Percentiles rank a stretch among this genome's conserved stretches.
These are phyloP conservation scores for Ceratoteleas bidentatus DNA, from an alignment of 1,140 invertebrate species.

Conservation along the genomic window DNA sequence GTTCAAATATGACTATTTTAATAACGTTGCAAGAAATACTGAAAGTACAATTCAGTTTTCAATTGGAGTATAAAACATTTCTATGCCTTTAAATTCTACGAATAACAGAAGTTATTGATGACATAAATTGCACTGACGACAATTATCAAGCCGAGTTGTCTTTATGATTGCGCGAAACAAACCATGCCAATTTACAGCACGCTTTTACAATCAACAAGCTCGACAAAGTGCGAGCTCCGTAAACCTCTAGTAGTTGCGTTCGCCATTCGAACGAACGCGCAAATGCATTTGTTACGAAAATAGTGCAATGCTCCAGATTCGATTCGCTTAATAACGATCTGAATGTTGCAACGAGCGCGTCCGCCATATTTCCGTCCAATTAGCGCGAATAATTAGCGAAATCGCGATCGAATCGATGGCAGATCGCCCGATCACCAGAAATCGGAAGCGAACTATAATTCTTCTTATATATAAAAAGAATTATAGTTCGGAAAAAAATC, in stretches of 20 bases:
- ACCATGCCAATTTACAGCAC: not conserved
- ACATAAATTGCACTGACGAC: too few relatives aligned
- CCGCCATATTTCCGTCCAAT: conserved; percentile 27
- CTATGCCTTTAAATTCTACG: too few relatives aligned
- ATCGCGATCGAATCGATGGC: conserved; percentile 1
- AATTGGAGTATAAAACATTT: too few relatives aligned
- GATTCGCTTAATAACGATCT: conserved; percentile 21
- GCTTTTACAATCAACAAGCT: not conserved
- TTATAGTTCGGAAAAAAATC: too few relatives aligned
- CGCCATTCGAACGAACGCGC: conserved; percentile 1
- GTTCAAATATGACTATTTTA: too few relatives aligned
- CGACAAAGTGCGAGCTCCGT: conserved; percentile 12
- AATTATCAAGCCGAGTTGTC: too few relatives aligned
- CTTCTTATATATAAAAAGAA: too few relatives aligned
- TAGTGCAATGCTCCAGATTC: conserved; percentile 15
- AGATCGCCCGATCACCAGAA: conserved; percentile 18
- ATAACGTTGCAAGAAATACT: too few relatives aligned
- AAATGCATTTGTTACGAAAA: conserved; percentile 10
- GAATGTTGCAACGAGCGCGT: conserved; percentile 27
- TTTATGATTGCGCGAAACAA: too few relatives aligned
- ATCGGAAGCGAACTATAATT: conserved; percentile 10
- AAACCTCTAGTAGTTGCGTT: conserved; percentile 4
- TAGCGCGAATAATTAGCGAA: conserved; percentile 38
- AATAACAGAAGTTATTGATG: too few relatives aligned
- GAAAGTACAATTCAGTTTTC: too few relatives aligned